Evolutionary conservation across 2,113 vertebrate genomes (phyloP).

Genomic region (Phyllostomus hastatus): DNA sequence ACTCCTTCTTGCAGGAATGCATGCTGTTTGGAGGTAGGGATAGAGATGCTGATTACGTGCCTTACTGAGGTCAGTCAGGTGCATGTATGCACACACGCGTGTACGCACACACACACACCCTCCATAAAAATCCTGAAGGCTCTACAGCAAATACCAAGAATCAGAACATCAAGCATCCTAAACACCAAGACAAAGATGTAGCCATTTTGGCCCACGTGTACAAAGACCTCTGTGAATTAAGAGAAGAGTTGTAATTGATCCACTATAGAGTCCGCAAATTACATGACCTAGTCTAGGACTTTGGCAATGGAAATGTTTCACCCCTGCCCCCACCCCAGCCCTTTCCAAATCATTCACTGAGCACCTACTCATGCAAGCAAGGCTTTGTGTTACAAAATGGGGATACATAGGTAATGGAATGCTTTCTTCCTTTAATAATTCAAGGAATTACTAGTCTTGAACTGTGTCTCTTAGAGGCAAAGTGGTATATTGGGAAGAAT

Average conservation of each 20-base stretch:
- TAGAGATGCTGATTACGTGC: background rate
- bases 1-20: background rate
- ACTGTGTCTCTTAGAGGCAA: background rate
- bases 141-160: background rate
- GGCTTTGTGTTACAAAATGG: background rate
- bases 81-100: too few relatives aligned
- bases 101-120: too few relatives aligned
- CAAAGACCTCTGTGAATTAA: background rate
- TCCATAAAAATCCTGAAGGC: background rate
- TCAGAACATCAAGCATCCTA: background rate
- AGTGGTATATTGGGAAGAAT: background rate
- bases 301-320: background rate
- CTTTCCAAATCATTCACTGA: background rate
- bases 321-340: background rate
- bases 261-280: background rate
- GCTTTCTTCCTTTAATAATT: slow-evolving; percentile 5
- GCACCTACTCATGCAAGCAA: background rate
- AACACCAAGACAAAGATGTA: background rate
- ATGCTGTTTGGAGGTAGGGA: background rate
- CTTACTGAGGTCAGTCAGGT: background rate
- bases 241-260: background rate
- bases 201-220: background rate
- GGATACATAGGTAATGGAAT: background rate
- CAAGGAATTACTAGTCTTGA: slow-evolving; percentile 16
- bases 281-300: background rate